Evolutionary conservation across 1,140 invertebrate species (phyloP).

Genomic region (Cydia amplana): DNA sequence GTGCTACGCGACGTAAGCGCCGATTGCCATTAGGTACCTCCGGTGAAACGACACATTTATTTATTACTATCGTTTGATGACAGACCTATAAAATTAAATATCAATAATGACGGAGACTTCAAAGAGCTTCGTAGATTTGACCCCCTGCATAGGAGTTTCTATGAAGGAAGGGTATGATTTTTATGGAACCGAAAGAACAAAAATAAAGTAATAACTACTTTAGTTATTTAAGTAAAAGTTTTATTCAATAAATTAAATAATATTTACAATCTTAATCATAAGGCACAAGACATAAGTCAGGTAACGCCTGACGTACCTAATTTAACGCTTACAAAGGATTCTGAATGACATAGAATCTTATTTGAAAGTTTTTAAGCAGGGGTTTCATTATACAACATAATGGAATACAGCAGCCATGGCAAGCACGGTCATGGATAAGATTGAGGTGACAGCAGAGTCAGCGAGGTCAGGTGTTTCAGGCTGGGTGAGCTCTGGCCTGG

Average conservation of each 20-base stretch:
- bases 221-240: background rate
- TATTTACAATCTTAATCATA: constrained; percentile 35
- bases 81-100: too few relatives aligned
- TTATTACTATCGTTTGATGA: too few relatives aligned
- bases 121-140: too few relatives aligned
- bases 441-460: constrained; percentile 48
- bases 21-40: too few relatives aligned
- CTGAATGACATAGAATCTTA: background rate
- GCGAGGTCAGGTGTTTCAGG: constrained; percentile 45
- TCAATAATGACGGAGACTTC: too few relatives aligned
- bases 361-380: background rate
- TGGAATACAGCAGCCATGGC: constrained; percentile 44
- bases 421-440: constrained; percentile 47
- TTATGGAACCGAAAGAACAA: too few relatives aligned
- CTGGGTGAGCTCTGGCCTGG: constrained; percentile 34
- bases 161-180: too few relatives aligned
- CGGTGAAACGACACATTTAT: too few relatives aligned
- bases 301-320: too few relatives aligned
- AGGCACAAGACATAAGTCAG: constrained; percentile 32
- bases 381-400: constrained; percentile 39
- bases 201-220: background rate
- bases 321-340: background rate
- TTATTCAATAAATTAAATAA: constrained; percentile 35
- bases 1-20: too few relatives aligned
- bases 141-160: too few relatives aligned